Evolutionary conservation across 1,140 invertebrate genomes (phyloP), one percentile per base, ranked within the genome.

Genomic region (Argopecten irradians): DNA sequence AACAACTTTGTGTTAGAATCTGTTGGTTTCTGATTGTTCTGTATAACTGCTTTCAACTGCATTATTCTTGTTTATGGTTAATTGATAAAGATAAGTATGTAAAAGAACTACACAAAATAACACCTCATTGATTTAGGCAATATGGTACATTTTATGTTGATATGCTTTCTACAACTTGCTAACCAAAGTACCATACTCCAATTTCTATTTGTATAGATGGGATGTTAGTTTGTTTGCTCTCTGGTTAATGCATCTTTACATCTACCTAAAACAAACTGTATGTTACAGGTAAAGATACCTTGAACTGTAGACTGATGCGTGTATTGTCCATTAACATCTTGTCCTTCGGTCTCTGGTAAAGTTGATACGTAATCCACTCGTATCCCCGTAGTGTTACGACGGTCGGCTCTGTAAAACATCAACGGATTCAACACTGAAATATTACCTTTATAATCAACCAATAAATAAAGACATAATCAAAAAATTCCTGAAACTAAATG

Each of bases 321-420:
- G 97, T 98, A 13, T 97, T 97, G 34, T 98, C 97, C 0, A 98
- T 98, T 94, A 98, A 98, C 14, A 98, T 97, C 71, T 98, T 96
- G 95, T 98, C 98, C 94, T 98, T 98, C 97, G 98, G 98, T 93
- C 92, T 83, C 28, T 98, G 97, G 94, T 98, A 99, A 22, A 99
- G 97, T 85, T 98, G 96, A 95, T 98, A 99, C 0, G 98, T 98
- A 0, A 99, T 97, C 96, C 98, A 99, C 35, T 98, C 98, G 86
- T 98, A 98, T 0, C 98, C 98, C 90, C 97, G 96, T 16, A 99
- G 95, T 0, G 98, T 99, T 35, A 99, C 96, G 87, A 98, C 97
- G 0, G 98, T 98, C 5, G 98, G 97, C 95, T 97, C 98, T 98
- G 94, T 85, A 92, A 82, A 85, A 86, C 8, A 88, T 28, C 14